Evolutionary conservation across 2,888 invertebrate genomes (phyloP).

Genomic region (Drosophila helvetica): DNA sequence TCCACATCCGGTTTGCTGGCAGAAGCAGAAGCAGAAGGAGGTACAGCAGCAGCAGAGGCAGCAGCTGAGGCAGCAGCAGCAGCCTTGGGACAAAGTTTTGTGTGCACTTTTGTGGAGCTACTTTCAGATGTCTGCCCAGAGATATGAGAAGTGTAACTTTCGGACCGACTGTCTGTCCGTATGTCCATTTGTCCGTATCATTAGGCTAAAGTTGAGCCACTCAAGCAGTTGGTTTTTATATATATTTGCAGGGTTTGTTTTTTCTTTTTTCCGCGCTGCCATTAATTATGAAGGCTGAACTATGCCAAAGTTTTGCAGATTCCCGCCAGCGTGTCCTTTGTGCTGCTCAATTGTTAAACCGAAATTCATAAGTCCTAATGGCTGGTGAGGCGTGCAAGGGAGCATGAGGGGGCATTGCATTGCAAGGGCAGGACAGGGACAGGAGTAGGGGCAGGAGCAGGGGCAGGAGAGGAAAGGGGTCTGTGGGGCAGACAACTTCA

Average conservation of each 20-base stretch:
- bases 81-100: conserved; percentile 36
- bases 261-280: conserved; percentile 13
- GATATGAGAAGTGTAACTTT: conserved; percentile 46
- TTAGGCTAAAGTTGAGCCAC: conserved; percentile 45
- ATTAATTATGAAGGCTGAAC: conserved; percentile 47
- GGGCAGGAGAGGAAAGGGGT: neutral
- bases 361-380: conserved; percentile 49
- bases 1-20: conserved; percentile 37
- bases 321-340: neutral
- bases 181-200: conserved; percentile 37
- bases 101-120: conserved; percentile 28
- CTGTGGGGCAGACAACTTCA: conserved; percentile 44
- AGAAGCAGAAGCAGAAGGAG: too few species aligned
- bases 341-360: conserved; percentile 43
- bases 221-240: conserved; percentile 43
- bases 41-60: too few species aligned
- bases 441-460: neutral
- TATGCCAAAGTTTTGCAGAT: conserved; percentile 39
- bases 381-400: conserved; percentile 14
- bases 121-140: conserved; percentile 38
- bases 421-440: neutral
- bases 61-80: too few species aligned
- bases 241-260: conserved; percentile 4
- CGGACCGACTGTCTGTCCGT: conserved; percentile 22
- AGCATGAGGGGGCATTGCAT: neutral